phyloP scores from a whole-genome alignment of 2,888 invertebrate species.

The Drosophila multiciliata region DNA sequence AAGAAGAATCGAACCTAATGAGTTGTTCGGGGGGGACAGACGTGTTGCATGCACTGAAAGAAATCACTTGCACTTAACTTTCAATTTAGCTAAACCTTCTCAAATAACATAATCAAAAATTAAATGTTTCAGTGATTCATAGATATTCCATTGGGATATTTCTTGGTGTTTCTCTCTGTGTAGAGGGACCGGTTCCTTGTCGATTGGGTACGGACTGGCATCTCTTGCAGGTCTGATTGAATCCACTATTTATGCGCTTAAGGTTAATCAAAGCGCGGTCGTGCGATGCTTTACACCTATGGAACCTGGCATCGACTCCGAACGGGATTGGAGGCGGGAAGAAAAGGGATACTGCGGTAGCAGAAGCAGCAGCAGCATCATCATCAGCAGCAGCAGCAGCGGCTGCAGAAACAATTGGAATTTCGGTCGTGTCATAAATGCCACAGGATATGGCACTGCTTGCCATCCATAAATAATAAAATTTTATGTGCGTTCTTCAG shows the following conservation, averaged over 20 bases:
- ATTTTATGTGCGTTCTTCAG: conserved; percentile 72
- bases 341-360: conserved; percentile 3
- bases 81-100: background rate
- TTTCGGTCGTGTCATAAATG: conserved; percentile 79
- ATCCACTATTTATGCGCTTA: conserved; percentile 82
- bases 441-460: conserved; percentile 73
- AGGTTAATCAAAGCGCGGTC: conserved; percentile 82
- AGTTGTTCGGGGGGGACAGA: conserved; percentile 60
- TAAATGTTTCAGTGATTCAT: background rate
- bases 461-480: conserved; percentile 80
- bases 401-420: conserved; percentile 76
- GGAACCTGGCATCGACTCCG: conserved; percentile 24
- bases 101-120: background rate
- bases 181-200: conserved; percentile 53
- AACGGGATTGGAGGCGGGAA: conserved; percentile 25
- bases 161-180: conserved; percentile 33
- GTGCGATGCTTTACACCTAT: conserved; percentile 75
- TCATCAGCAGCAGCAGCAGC: conserved; percentile 25
- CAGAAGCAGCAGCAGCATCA: conserved; percentile 33
- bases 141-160: background rate
- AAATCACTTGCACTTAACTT: conserved; percentile 5
- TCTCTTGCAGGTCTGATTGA: conserved; percentile 75
- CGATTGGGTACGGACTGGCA: conserved; percentile 62
- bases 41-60: conserved; percentile 35
- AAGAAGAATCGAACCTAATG: conserved; percentile 82